Evolutionary conservation across 2,797 vertebrate genomes (phyloP).

Genomic region (Mallotus villosus): DNA sequence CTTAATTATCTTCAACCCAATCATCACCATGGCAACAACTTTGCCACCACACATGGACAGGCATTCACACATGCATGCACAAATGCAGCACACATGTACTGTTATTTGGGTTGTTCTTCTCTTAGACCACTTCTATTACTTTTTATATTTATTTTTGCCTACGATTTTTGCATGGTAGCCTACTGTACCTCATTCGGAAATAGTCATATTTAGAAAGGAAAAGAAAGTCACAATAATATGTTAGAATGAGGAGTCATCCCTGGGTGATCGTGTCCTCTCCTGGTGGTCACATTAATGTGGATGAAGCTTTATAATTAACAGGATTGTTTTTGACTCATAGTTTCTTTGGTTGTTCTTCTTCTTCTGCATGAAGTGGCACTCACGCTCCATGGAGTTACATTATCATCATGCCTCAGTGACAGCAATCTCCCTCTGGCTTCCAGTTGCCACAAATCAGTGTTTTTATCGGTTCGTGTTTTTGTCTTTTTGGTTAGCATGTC

Average conservation of each 20-base stretch:
- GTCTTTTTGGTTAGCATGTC: too few relatives aligned
- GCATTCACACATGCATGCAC: not conserved
- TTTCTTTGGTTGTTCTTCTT: too few relatives aligned
- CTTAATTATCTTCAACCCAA: constrained; percentile 37
- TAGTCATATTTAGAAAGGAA: not conserved
- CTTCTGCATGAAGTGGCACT: too few relatives aligned
- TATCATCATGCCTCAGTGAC: too few relatives aligned
- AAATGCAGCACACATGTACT: not conserved
- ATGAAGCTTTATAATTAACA: not conserved
- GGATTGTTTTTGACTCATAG: not conserved
- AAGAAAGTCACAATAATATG: not conserved
- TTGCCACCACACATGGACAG: constrained; percentile 33
- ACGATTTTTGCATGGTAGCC: not conserved
- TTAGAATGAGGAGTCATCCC: too few relatives aligned
- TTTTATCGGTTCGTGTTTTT: too few relatives aligned
- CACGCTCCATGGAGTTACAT: too few relatives aligned
- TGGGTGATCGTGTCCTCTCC: not conserved
- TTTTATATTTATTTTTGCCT: too few relatives aligned
- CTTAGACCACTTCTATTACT: not conserved
- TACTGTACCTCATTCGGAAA: not conserved
- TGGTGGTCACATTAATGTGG: not conserved
- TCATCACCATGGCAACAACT: constrained; percentile 65
- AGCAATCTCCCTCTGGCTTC: too few relatives aligned
- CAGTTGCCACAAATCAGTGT: too few relatives aligned
- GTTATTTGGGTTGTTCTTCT: not conserved